Conservation (phyloP, 2,797 vertebrate species). For the Smutsia temminckii region DNA sequence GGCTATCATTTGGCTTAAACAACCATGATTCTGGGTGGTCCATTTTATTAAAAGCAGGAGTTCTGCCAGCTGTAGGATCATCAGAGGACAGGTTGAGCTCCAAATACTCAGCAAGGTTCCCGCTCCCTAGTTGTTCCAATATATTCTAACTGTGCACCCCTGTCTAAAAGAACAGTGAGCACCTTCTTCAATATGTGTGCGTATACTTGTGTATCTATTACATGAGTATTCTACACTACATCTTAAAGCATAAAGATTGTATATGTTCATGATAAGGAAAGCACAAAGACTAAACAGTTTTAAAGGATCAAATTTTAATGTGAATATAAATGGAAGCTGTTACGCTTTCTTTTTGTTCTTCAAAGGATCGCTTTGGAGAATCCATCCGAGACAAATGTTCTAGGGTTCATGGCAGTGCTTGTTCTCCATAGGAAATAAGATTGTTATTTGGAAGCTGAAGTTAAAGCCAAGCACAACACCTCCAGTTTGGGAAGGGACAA, state of each 20-base stretch:
- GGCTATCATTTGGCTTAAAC: not conserved
- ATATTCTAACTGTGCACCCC: not conserved
- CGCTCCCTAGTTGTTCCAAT: not conserved
- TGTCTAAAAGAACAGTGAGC: not conserved
- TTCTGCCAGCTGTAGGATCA: not conserved
- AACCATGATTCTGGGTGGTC: not conserved
- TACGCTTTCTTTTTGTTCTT: not conserved
- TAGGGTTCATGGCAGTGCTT: not conserved
- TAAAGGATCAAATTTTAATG: not conserved
- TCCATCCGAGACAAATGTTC: not conserved
- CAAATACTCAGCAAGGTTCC: not conserved
- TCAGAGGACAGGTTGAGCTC: not conserved
- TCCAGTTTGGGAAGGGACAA: not conserved
- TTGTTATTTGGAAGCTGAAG: not conserved
- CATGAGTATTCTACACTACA: not conserved
- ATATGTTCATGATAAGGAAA: not conserved
- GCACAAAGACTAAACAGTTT: not conserved
- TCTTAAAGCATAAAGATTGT: not conserved
- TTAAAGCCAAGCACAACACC: not conserved
- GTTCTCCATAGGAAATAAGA: not conserved
- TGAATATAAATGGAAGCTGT: not conserved
- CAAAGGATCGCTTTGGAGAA: not conserved
- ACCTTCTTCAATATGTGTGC: not conserved
- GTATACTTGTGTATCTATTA: constrained; percentile 1
- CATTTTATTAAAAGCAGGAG: not conserved